Conservation (phyloP, 1,140 invertebrate species). For the Drosophila bocqueti region DNA sequence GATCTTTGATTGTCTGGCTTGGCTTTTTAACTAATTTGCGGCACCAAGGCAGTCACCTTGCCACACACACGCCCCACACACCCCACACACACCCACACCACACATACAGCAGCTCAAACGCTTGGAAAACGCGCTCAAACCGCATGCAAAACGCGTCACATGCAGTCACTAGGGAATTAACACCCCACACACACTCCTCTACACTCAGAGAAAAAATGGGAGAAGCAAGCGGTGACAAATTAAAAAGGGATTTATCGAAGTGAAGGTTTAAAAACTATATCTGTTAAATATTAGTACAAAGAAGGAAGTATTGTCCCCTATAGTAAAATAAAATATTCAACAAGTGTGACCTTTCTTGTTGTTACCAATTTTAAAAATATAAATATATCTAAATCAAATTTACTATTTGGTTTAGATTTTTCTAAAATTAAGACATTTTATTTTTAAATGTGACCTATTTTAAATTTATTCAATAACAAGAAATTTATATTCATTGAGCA, state of each 20-base stretch:
- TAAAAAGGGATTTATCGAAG: background rate
- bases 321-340: too few relatives aligned
- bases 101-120: conserved; percentile 3
- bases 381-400: too few relatives aligned
- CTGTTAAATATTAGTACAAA: too few relatives aligned
- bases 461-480: background rate
- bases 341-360: too few relatives aligned
- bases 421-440: background rate
- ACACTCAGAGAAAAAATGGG: background rate
- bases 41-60: conserved; percentile 40
- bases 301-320: background rate
- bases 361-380: too few relatives aligned
- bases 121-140: conserved; percentile 61
- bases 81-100: background rate
- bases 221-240: rapidly evolving
- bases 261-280: background rate
- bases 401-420: too few relatives aligned
- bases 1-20: conserved; percentile 78
- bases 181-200: conserved; percentile 28
- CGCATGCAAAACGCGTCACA: conserved; percentile 80
- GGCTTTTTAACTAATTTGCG: conserved; percentile 81
- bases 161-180: conserved; percentile 75
- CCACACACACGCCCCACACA: conserved; percentile 8
- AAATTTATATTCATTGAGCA: background rate
- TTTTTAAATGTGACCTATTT: too few relatives aligned